Percentiles rank a stretch among this genome's conserved stretches.
Evolutionary conservation across 2,113 vertebrate species (phyloP).

Genomic region (Ellobius talpinus): DNA sequence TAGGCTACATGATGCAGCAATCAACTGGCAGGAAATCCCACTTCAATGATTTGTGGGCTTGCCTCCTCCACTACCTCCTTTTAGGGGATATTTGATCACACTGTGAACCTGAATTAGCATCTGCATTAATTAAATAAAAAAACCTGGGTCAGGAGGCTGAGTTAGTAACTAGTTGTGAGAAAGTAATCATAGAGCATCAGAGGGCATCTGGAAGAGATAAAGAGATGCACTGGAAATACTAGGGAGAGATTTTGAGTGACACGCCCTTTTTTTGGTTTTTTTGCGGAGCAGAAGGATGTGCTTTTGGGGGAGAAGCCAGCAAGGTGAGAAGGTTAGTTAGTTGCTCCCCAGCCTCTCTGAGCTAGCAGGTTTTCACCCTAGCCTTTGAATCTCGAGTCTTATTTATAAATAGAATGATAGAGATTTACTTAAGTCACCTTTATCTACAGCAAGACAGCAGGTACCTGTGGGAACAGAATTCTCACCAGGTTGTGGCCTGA

Average conservation of each 20-base stretch:
- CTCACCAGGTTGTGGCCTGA: background rate
- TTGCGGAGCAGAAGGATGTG: background rate
- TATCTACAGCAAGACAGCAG: background rate
- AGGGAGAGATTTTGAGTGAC: too few relatives aligned
- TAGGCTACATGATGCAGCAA: background rate
- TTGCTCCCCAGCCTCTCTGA: background rate
- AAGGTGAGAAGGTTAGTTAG: background rate
- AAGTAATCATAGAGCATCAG: too few relatives aligned
- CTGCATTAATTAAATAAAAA: background rate
- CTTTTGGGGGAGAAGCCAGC: background rate
- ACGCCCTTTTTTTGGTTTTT: too few relatives aligned
- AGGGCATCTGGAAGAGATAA: too few relatives aligned
- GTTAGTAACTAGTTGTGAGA: too few relatives aligned
- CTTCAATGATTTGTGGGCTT: conserved; percentile 40
- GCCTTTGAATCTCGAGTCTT: background rate
- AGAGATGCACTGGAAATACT: too few relatives aligned
- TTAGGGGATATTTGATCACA: background rate
- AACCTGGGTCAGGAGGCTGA: too few relatives aligned
- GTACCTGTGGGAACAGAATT: background rate
- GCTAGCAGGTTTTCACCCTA: background rate
- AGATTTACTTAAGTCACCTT: background rate
- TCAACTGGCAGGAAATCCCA: conserved; percentile 14
- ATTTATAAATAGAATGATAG: background rate
- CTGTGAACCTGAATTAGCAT: background rate
- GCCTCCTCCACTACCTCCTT: background rate